These are phyloP conservation scores for Lagodon rhomboides DNA, from an alignment of 2,797 vertebrate genomes.

Conservation along the genomic window DNA sequence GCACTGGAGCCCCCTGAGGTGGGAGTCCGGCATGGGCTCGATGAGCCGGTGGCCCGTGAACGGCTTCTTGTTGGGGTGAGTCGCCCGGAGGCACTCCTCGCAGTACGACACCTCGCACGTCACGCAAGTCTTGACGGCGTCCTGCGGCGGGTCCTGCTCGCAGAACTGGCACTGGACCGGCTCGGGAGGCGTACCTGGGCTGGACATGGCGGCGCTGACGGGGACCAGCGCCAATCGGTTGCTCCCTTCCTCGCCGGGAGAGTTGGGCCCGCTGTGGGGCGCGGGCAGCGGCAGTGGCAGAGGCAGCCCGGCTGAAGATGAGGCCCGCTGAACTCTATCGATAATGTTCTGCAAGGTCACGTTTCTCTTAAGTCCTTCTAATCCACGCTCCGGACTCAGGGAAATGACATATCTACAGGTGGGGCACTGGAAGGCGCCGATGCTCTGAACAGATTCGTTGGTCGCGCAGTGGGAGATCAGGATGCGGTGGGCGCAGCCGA, in stretches of 20 bases:
- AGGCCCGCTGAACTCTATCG: conserved; percentile 94
- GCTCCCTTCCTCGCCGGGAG: conserved; percentile 91
- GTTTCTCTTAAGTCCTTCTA: conserved; percentile 98
- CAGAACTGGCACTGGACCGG: conserved; percentile 97
- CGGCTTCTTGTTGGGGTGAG: conserved; percentile 97
- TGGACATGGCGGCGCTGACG: conserved; percentile 89
- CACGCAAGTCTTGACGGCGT: conserved; percentile 95
- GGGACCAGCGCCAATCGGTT: conserved; percentile 86
- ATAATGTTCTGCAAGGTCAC: conserved; percentile 97
- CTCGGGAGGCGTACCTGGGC: conserved; percentile 84
- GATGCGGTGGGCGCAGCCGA: conserved; percentile 96
- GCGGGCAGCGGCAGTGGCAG: conserved; percentile 72
- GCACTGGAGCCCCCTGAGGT: conserved; percentile 94
- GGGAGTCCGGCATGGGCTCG: conserved; percentile 93
- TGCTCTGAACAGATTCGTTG: conserved; percentile 94
- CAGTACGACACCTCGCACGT: conserved; percentile 98
- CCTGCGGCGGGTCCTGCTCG: conserved; percentile 95
- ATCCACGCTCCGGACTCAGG: conserved; percentile 92
- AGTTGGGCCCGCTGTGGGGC: conserved; percentile 92
- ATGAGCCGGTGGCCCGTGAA: conserved; percentile 96
- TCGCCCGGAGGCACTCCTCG: conserved; percentile 94
- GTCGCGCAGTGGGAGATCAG: conserved; percentile 94
- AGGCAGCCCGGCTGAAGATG: conserved; percentile 76
- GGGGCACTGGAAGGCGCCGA: conserved; percentile 96
- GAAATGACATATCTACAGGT: conserved; percentile 98